A percentile compares a stretch with the other conserved stretches of the same genome.
Conservation (phyloP, 2,113 vertebrate genomes). For the Microtus oregoni region DNA sequence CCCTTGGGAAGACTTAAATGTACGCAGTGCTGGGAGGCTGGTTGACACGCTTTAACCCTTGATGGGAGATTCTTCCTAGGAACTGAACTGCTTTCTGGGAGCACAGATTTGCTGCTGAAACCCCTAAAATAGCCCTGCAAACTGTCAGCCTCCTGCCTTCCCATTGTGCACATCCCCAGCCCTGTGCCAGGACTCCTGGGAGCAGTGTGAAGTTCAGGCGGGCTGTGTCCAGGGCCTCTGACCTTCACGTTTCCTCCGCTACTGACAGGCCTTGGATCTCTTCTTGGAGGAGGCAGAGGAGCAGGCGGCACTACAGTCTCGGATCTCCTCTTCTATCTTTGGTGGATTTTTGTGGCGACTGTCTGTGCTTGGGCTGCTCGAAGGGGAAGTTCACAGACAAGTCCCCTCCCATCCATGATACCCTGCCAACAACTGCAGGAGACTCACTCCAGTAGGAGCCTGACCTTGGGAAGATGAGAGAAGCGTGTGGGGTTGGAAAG, state of each 20-base stretch:
- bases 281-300: background rate
- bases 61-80: background rate
- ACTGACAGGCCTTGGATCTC: background rate
- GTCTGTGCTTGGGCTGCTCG: background rate
- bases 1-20: background rate
- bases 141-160: background rate
- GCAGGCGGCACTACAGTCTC: background rate
- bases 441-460: background rate
- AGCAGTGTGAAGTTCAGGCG: background rate
- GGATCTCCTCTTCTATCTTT: background rate
- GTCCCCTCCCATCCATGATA: background rate
- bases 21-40: background rate
- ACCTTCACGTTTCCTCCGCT: constrained; percentile 16
- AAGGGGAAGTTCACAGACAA: background rate
- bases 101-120: background rate
- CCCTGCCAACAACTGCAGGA: background rate
- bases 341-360: background rate
- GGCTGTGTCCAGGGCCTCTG: constrained; percentile 4
- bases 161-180: background rate
- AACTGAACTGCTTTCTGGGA: background rate
- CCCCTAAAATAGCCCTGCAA: background rate
- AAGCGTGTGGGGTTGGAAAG: background rate
- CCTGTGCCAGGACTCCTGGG: background rate
- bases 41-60: background rate
- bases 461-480: constrained; percentile 64